Percentiles rank a stretch among this genome's conserved stretches.
Conservation (phyloP, 2,888 invertebrate genomes). For the Stenurella melanura region DNA sequence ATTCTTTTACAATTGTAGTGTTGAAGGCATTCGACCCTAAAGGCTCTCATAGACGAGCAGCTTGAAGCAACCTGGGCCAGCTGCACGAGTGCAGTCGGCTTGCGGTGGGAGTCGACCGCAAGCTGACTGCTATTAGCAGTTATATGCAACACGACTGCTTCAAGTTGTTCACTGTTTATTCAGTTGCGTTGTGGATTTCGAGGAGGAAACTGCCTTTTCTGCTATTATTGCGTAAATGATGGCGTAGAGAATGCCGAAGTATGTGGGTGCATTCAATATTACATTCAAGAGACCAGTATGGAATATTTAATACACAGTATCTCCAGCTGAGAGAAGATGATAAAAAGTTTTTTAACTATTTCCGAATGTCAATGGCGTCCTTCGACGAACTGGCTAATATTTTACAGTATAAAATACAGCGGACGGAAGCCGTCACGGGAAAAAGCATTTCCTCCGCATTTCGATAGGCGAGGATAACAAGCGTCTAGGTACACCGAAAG, state of each 20-base stretch:
- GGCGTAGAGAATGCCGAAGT: neutral
- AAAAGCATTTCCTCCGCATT: too few relatives aligned
- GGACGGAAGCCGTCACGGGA: too few relatives aligned
- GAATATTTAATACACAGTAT: neutral
- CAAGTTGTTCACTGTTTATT: conserved; percentile 7
- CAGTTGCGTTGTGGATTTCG: neutral
- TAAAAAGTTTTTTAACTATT: too few relatives aligned
- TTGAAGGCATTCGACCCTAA: too few relatives aligned
- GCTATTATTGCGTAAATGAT: conserved; percentile 10
- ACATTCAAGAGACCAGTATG: neutral
- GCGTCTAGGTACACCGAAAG: too few relatives aligned
- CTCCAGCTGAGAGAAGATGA: neutral
- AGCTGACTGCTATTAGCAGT: neutral
- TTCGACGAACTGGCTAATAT: too few relatives aligned
- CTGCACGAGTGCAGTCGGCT: conserved; percentile 9
- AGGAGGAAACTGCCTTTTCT: conserved; percentile 14
- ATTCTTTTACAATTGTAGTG: too few relatives aligned
- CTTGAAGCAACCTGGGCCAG: conserved; percentile 1
- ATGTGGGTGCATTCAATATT: conserved; percentile 1
- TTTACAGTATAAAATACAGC: too few relatives aligned
- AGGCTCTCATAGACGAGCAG: conserved; percentile 5
- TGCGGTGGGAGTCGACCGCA: conserved; percentile 2
- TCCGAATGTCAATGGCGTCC: too few relatives aligned
- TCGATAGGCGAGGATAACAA: too few relatives aligned
- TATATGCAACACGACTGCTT: conserved; percentile 13